Conservation (phyloP, 2,888 invertebrate genomes). For the Brachyptera putata region DNA sequence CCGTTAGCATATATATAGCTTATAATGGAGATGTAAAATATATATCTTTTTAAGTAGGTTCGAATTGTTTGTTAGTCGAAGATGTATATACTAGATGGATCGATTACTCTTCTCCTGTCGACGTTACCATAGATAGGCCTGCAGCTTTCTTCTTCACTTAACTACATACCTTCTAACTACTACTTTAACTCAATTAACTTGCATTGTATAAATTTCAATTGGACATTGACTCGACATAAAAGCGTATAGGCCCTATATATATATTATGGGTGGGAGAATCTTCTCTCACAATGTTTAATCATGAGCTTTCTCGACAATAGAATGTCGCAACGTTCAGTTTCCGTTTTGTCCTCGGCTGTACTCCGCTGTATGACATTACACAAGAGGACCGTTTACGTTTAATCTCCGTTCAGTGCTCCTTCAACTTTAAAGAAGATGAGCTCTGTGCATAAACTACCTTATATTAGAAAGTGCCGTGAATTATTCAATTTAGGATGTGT, state of each 20-base stretch:
- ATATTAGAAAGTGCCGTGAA: constrained; percentile 17
- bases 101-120: no score
- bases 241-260: neutral
- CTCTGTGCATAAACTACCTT: neutral
- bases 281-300: no score
- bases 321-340: constrained; percentile 8
- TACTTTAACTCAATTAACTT: neutral
- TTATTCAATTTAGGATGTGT: constrained; percentile 21
- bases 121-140: no score
- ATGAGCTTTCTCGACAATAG: neutral
- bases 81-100: no score
- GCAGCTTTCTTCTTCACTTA: no score
- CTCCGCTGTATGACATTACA: constrained; percentile 1
- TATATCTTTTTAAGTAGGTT: no score
- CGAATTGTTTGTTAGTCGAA: no score
- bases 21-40: no score
- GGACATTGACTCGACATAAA: neutral
- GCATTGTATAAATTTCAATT: neutral
- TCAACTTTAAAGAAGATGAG: neutral
- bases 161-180: no score
- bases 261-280: no score
- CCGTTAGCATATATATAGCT: no score
- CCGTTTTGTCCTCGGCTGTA: neutral
- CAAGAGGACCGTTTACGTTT: neutral
- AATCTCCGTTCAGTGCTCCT: neutral